Percentiles rank a stretch among this genome's conserved stretches.
These are phyloP conservation scores for Lipophrys pholis DNA, from an alignment of 2,113 vertebrate genomes.

Conservation along the genomic window DNA sequence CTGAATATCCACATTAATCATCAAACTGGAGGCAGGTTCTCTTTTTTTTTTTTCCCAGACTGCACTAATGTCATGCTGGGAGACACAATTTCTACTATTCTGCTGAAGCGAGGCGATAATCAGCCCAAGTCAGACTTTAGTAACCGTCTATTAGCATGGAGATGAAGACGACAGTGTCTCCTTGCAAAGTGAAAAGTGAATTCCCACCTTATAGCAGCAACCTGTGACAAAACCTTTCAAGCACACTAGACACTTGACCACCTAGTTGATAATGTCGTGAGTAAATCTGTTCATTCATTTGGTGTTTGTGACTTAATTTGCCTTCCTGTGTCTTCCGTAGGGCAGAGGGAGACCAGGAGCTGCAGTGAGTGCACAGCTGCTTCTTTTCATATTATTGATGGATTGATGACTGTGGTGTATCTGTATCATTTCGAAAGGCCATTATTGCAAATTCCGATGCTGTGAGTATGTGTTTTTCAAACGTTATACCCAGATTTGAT, in stretches of 20 bases:
- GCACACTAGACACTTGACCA: background rate
- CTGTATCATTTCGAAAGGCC: background rate
- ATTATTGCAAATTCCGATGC: background rate
- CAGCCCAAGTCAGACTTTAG: background rate
- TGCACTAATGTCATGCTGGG: background rate
- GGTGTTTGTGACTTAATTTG: conserved; percentile 71
- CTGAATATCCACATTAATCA: background rate
- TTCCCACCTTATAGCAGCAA: conserved; percentile 7
- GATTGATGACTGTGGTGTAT: background rate
- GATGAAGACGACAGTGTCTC: no score
- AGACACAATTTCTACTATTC: background rate
- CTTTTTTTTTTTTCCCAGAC: background rate
- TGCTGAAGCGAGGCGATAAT: background rate
- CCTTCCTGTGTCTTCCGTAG: conserved; percentile 83
- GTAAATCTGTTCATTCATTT: conserved; percentile 18
- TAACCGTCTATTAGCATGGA: no score
- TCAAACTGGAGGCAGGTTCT: background rate
- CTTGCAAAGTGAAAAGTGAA: background rate
- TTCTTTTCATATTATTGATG: background rate
- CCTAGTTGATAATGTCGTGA: conserved; percentile 20
- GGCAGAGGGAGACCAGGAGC: conserved; percentile 95
- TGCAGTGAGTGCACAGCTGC: conserved; percentile 85
- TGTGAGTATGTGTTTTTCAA: conserved; percentile 34
- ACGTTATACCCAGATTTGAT: conserved; percentile 16
- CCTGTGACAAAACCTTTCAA: conserved; percentile 22